A percentile compares a stretch with the other conserved stretches of the same genome.
phyloP scores from a whole-genome alignment of 2,113 vertebrate species.

The Spheniscus mendiculus region DNA sequence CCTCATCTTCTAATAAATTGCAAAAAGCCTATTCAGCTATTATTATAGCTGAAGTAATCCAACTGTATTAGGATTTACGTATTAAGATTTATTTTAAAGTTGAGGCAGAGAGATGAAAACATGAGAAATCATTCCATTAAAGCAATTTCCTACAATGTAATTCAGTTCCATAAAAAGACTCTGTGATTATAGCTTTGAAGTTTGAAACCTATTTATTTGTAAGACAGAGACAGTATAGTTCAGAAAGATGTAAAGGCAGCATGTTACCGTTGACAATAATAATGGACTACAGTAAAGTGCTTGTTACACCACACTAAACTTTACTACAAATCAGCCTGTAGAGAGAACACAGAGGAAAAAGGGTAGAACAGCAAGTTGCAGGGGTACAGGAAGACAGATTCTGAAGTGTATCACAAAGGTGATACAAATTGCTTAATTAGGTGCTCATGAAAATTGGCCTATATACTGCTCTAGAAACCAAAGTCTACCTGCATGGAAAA shows the following conservation, averaged over 20 bases:
- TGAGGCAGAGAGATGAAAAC: conserved; percentile 31
- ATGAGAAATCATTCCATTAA: conserved; percentile 50
- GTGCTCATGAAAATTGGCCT: not conserved
- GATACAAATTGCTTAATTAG: not conserved
- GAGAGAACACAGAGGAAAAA: not conserved
- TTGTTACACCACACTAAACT: not conserved
- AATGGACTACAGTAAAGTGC: not conserved
- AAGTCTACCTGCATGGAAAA: not conserved
- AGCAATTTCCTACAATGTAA: conserved; percentile 40
- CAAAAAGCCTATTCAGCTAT: conserved; percentile 3
- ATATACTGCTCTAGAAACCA: not conserved
- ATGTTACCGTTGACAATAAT: not conserved
- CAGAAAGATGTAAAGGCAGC: not conserved
- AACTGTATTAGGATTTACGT: not conserved
- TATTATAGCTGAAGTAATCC: conserved; percentile 34
- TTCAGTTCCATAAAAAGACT: conserved; percentile 34
- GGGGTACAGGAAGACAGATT: not conserved
- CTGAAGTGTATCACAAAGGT: not conserved
- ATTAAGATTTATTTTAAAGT: conserved; percentile 40
- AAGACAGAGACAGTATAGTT: not conserved
- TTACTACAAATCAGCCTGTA: not conserved
- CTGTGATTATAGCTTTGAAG: conserved; percentile 40
- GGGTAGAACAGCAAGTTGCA: not conserved
- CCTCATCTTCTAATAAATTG: conserved; percentile 15
- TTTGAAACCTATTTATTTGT: conserved; percentile 45